Evolutionary conservation across 2,797 vertebrate genomes (phyloP).

Genomic region (Scleropages formosus): DNA sequence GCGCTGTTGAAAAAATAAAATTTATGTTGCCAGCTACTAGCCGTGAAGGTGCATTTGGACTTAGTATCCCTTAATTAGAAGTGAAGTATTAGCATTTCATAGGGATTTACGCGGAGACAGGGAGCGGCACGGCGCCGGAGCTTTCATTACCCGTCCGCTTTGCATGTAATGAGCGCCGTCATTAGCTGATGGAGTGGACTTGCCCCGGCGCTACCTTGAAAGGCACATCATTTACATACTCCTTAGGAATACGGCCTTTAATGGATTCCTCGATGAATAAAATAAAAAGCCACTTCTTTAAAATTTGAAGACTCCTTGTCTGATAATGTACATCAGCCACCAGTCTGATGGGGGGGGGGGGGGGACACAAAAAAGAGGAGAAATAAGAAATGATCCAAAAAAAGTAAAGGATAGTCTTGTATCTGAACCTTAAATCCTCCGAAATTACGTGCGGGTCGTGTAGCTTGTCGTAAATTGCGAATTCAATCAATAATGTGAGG

Average conservation of each 20-base stretch:
- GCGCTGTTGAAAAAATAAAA: conserved; percentile 69
- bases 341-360: conserved; percentile 31
- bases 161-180: conserved; percentile 98
- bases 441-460: conserved; percentile 37
- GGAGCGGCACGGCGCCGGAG: conserved; percentile 83
- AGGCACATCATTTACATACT: conserved; percentile 96
- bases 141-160: conserved; percentile 97
- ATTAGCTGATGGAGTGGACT: conserved; percentile 99
- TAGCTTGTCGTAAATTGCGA: conserved; percentile 43
- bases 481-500: conserved; percentile 44
- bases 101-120: conserved; percentile 94
- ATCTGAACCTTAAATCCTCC: conserved; percentile 39
- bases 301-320: conserved; percentile 83
- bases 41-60: conserved; percentile 86
- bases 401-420: conserved; percentile 31
- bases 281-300: conserved; percentile 93
- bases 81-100: conserved; percentile 98
- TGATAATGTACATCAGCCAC: conserved; percentile 70
- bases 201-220: conserved; percentile 95
- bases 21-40: conserved; percentile 71
- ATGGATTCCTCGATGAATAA: conserved; percentile 98
- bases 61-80: conserved; percentile 98
- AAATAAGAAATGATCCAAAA: no score
- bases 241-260: conserved; percentile 89
- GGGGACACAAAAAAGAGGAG: background rate